Percentiles rank a stretch among this genome's conserved stretches.
phyloP scores from a whole-genome alignment of 1,140 invertebrate species.

The Bilobella aurantiaca region DNA sequence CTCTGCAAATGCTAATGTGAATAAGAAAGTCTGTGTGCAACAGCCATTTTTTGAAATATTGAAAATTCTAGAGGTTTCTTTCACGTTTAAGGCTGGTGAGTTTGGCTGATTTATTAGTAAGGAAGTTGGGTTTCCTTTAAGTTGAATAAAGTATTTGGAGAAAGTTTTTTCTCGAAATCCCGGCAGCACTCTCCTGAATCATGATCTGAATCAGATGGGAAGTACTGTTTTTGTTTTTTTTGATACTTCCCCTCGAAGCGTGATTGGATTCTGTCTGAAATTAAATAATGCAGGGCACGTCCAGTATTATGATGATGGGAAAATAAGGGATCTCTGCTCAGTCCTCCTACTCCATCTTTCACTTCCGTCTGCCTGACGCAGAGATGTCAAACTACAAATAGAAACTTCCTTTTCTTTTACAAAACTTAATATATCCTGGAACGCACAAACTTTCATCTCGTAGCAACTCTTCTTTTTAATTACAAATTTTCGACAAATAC shows the following conservation, averaged over 20 bases:
- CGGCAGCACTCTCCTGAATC: not conserved
- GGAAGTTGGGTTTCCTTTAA: not conserved
- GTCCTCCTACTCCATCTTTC: not conserved
- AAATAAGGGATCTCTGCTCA: not conserved
- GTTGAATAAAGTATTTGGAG: not conserved
- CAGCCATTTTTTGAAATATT: not conserved
- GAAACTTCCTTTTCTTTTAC: not conserved
- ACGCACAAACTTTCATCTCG: not conserved
- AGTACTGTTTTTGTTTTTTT: not conserved
- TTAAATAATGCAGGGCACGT: conserved; percentile 2
- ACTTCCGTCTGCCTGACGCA: conserved; percentile 1
- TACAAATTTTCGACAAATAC: no score
- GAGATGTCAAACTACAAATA: not conserved
- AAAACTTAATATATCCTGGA: not conserved
- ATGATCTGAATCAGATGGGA: not conserved
- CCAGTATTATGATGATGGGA: not conserved
- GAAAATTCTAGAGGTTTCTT: not conserved
- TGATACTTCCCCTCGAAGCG: not conserved
- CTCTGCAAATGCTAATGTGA: no score
- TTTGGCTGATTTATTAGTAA: no score
- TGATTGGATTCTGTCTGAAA: not conserved
- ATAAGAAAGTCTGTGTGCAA: not conserved
- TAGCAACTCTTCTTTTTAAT: not conserved
- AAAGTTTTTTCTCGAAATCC: not conserved
- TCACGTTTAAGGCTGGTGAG: no score